A percentile compares a stretch with the other conserved stretches of the same genome.
phyloP scores from a whole-genome alignment of 2,797 vertebrate species.

The Manis crassicaudata region DNA sequence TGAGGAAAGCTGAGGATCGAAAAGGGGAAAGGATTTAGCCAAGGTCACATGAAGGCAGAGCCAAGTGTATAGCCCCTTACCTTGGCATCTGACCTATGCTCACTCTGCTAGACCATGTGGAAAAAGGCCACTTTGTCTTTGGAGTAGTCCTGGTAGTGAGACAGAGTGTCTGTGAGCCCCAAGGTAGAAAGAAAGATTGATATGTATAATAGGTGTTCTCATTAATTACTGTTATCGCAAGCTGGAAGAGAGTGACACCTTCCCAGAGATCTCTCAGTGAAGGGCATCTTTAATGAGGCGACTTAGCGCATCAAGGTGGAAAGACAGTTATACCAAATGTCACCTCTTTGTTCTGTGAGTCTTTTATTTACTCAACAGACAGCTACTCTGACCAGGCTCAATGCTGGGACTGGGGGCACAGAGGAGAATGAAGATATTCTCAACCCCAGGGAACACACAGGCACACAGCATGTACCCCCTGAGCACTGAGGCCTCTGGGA shows the following conservation, averaged over 20 bases:
- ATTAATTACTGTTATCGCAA: constrained; percentile 36
- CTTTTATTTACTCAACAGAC: not conserved
- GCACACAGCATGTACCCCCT: not conserved
- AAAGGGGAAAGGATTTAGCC: not conserved
- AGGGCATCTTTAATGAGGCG: not conserved
- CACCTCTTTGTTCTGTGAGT: constrained; percentile 35
- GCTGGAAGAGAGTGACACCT: not conserved
- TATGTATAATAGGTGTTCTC: not conserved
- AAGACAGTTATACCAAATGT: not conserved
- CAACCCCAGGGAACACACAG: not conserved
- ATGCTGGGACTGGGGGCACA: not conserved
- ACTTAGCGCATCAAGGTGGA: not conserved
- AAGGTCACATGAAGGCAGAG: not conserved
- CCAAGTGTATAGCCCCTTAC: not conserved
- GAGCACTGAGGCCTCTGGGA: not conserved
- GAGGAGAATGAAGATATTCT: not conserved
- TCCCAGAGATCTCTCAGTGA: not conserved
- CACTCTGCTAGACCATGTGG: not conserved
- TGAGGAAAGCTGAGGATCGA: constrained; percentile 19
- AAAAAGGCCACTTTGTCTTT: not conserved
- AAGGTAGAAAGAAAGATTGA: not conserved
- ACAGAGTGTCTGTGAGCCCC: not conserved
- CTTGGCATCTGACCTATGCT: not conserved
- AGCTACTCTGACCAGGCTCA: not conserved
- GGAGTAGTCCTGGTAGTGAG: not conserved